Conservation (phyloP, 2,797 vertebrate genomes). For the Salmo trutta region DNA sequence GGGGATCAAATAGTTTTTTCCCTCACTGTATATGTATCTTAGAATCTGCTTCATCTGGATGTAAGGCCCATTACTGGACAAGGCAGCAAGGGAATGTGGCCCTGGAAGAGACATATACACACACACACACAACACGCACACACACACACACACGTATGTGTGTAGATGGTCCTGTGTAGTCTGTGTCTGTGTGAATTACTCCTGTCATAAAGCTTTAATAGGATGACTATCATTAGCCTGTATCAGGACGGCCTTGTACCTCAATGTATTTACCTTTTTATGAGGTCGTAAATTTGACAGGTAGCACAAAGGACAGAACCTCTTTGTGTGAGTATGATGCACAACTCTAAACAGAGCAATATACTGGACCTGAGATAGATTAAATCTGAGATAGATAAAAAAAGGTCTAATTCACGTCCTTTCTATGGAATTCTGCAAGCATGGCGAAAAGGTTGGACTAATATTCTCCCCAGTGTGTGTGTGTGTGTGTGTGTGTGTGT, state of each 20-base stretch:
- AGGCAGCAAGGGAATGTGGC: conserved; percentile 37
- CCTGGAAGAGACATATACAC: conserved; percentile 32
- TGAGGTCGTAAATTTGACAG: conserved; percentile 72
- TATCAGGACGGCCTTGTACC: conserved; percentile 70
- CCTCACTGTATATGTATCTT: conserved; percentile 18
- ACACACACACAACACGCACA: neutral
- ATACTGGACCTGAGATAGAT: neutral
- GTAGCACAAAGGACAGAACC: conserved; percentile 64
- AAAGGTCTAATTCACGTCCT: neutral
- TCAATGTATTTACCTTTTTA: conserved; percentile 77
- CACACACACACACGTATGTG: neutral
- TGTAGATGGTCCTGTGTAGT: conserved; percentile 28
- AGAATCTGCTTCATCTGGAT: conserved; percentile 32
- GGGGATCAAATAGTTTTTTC: too few species aligned
- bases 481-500: neutral
- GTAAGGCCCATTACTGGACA: conserved; percentile 38
- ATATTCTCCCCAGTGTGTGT: neutral
- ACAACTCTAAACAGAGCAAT: neutral
- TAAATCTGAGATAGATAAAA: neutral
- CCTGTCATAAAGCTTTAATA: conserved; percentile 76
- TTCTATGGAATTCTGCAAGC: neutral
- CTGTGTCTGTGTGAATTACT: conserved; percentile 70
- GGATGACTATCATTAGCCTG: conserved; percentile 74
- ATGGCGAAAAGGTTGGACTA: neutral
- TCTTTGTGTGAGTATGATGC: conserved; percentile 9